Evolutionary conservation across 2,888 invertebrate species (phyloP).

Genomic region (Himalopsyche tibetana): DNA sequence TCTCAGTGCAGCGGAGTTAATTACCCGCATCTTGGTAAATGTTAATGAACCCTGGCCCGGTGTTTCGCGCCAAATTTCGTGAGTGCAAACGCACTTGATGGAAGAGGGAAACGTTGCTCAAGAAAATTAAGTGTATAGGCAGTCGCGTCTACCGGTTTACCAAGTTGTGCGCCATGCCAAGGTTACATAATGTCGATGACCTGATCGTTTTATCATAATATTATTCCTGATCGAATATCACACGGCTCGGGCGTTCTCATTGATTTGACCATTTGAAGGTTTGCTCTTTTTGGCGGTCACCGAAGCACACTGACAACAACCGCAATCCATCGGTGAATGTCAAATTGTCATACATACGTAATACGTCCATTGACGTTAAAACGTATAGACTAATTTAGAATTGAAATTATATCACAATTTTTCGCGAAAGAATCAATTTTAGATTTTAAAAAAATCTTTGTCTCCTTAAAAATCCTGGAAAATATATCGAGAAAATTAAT

Average conservation of each 20-base stretch:
- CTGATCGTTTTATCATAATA: background rate
- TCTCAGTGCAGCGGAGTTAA: background rate
- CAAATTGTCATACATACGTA: too few relatives aligned
- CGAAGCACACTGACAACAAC: background rate
- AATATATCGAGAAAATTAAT: too few relatives aligned
- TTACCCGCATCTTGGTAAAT: background rate
- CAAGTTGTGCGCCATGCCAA: conserved; percentile 3
- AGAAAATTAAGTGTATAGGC: background rate
- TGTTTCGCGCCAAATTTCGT: conserved; percentile 6
- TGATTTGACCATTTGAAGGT: background rate
- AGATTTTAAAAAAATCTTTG: too few relatives aligned
- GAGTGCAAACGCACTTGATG: background rate
- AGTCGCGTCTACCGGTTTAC: conserved; percentile 26
- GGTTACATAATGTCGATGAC: background rate
- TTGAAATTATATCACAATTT: too few relatives aligned
- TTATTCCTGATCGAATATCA: background rate
- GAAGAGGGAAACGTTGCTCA: background rate
- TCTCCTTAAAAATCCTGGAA: too few relatives aligned
- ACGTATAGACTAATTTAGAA: too few relatives aligned
- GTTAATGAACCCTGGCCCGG: background rate
- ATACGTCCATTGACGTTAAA: too few relatives aligned
- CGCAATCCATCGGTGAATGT: background rate
- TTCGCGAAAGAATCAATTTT: too few relatives aligned
- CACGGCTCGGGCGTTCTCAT: background rate
- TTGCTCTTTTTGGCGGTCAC: background rate